These are phyloP conservation scores for Calcarius ornatus DNA, from an alignment of 2,113 vertebrate species.

Conservation along the genomic window DNA sequence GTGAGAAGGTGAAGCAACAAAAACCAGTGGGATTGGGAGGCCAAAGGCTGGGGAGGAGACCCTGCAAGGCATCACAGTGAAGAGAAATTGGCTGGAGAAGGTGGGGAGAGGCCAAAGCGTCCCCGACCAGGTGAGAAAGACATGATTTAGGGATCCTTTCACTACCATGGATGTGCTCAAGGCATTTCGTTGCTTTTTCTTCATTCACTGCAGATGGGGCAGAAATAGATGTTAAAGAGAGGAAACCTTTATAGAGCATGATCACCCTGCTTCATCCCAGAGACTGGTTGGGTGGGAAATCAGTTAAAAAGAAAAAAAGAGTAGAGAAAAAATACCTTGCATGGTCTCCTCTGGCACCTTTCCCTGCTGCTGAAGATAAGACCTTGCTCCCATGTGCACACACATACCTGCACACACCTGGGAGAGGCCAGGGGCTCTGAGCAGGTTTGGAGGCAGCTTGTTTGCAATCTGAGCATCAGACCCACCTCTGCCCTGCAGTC, in stretches of 20 bases:
- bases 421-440: background rate
- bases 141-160: rapidly evolving
- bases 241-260: background rate
- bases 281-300: background rate
- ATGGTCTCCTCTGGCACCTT: background rate
- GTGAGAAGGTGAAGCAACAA: background rate
- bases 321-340: background rate
- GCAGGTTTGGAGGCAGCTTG: background rate
- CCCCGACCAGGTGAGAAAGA: background rate
- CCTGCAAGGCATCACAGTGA: background rate
- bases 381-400: background rate
- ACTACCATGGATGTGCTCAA: background rate
- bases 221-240: background rate
- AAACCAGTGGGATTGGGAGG: background rate
- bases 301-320: background rate
- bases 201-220: background rate
- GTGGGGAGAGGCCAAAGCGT: background rate
- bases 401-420: background rate
- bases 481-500: background rate
- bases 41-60: background rate
- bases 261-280: background rate
- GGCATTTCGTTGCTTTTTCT: background rate
- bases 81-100: background rate
- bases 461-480: background rate
- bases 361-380: background rate